Percentiles rank a stretch among this genome's conserved stretches.
Evolutionary conservation across 2,797 vertebrate genomes (phyloP).

Genomic region (Gymnothorax javanicus): DNA sequence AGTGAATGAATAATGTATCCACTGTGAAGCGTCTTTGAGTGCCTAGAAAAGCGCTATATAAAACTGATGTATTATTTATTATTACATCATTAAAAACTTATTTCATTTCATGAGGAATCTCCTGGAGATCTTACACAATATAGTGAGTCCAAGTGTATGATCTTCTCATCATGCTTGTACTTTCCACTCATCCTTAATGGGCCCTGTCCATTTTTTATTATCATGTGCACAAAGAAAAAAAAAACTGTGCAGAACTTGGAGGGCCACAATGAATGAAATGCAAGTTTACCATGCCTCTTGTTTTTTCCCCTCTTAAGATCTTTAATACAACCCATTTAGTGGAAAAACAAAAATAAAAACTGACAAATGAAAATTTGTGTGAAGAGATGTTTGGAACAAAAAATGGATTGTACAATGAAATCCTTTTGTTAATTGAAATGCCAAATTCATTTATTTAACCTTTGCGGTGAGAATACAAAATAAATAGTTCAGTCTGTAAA

Average conservation of each 20-base stretch:
- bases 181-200: not conserved
- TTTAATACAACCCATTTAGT: not conserved
- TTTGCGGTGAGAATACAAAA: not conserved
- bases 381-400: constrained; percentile 6
- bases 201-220: not conserved
- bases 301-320: not conserved
- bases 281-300: not conserved
- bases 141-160: not conserved
- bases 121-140: not conserved
- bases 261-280: not conserved
- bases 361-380: not conserved
- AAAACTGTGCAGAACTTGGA: not conserved
- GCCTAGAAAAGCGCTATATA: no score
- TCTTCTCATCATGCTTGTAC: not conserved
- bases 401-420: not conserved
- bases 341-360: not conserved
- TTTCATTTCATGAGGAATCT: not conserved
- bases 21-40: no score
- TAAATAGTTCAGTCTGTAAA: not conserved
- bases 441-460: not conserved
- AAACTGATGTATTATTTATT: no score
- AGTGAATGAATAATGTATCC: no score
- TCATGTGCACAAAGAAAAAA: not conserved
- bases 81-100: no score
- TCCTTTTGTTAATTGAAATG: constrained; percentile 8